These are phyloP conservation scores for Cantharis lateralis DNA, from an alignment of 2,888 invertebrate species.

Conservation along the genomic window DNA sequence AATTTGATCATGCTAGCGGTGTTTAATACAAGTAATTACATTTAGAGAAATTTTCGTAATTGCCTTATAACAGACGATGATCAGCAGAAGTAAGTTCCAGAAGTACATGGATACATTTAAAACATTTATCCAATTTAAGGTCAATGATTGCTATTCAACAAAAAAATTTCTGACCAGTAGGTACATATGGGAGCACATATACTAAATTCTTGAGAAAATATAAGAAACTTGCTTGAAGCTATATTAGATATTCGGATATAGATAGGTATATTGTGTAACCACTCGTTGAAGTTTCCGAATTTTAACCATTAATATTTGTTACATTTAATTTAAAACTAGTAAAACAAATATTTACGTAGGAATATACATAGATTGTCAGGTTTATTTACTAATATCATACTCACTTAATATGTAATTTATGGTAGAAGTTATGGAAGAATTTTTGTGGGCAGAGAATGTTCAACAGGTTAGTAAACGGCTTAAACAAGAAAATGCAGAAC, in stretches of 20 bases:
- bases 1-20: neutral
- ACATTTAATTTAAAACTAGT: neutral
- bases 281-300: slow-evolving; percentile 7
- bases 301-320: neutral
- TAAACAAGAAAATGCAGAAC: slow-evolving; percentile 3
- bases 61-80: neutral
- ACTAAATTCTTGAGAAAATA: slow-evolving; percentile 9
- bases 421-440: neutral
- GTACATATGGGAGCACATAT: neutral
- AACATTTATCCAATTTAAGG: slow-evolving; percentile 12
- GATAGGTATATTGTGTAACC: slow-evolving; percentile 12
- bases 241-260: slow-evolving; percentile 9
- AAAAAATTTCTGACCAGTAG: neutral
- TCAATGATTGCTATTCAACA: slow-evolving; percentile 26
- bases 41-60: neutral
- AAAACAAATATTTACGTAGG: neutral
- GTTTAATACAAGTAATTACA: neutral
- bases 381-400: neutral
- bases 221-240: slow-evolving; percentile 7
- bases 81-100: neutral
- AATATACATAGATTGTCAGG: neutral
- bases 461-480: neutral
- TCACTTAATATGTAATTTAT: neutral
- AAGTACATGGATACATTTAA: neutral
- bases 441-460: neutral